Conservation (phyloP, 2,888 invertebrate species). For the Rugalucina vietnamica region DNA sequence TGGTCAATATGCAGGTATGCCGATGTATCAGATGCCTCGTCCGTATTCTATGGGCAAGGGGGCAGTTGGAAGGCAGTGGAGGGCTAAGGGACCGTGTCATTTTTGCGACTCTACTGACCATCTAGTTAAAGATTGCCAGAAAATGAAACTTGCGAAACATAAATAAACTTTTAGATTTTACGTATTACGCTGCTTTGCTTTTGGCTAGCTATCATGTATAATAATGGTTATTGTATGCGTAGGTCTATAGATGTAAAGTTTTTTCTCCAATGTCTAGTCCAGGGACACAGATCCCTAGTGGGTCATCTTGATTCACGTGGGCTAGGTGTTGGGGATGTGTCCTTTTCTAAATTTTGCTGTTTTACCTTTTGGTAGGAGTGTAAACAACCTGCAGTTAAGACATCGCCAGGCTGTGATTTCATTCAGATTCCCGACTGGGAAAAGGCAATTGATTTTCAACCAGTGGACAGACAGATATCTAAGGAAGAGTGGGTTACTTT, state of each 20-base stretch:
- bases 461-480: background rate
- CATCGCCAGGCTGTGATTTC: too few species aligned
- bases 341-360: background rate
- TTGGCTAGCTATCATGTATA: too few species aligned
- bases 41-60: too few species aligned
- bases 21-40: too few species aligned
- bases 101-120: background rate
- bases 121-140: background rate
- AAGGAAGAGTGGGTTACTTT: background rate
- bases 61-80: background rate
- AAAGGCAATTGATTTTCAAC: background rate
- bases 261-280: background rate
- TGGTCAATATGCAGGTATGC: background rate
- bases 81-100: background rate
- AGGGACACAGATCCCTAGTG: slow-evolving; percentile 30
- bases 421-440: background rate
- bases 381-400: background rate
- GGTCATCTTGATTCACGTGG: slow-evolving; percentile 23
- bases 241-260: background rate
- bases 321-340: slow-evolving; percentile 17
- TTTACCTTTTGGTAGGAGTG: background rate
- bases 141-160: background rate
- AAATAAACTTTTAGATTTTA: too few species aligned
- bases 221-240: background rate
- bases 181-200: too few species aligned